Conservation (phyloP, 2,113 vertebrate genomes). For the Delphinapterus leucas region DNA sequence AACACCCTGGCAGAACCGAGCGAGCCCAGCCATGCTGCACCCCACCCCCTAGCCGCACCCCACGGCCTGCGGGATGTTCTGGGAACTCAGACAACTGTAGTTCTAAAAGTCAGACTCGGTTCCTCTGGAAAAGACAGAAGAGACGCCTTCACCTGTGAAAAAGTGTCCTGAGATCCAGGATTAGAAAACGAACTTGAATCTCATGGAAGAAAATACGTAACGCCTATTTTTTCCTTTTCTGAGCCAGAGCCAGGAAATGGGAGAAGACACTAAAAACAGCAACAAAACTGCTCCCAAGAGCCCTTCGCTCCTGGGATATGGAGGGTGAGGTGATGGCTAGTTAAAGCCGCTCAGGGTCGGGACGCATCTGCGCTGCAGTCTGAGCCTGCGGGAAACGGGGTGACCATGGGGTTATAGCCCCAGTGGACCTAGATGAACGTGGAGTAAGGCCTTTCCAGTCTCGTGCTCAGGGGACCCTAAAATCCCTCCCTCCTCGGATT, state of each 20-base stretch:
- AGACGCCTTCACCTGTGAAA: not conserved
- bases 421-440: accelerated
- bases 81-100: accelerated
- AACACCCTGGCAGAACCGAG: accelerated
- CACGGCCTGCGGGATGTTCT: accelerated
- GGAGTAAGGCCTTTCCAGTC: accelerated
- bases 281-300: accelerated
- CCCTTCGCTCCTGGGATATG: accelerated
- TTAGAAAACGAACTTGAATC: not conserved
- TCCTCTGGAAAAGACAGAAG: not conserved
- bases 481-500: not conserved
- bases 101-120: accelerated
- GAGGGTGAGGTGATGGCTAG: not conserved
- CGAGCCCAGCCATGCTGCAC: accelerated
- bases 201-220: not conserved
- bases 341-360: accelerated
- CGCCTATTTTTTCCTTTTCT: not conserved
- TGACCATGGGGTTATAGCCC: not conserved
- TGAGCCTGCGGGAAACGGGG: accelerated
- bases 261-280: not conserved
- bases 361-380: not conserved
- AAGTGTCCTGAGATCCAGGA: not conserved
- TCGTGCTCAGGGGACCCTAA: not conserved
- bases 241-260: not conserved
- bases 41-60: accelerated